Conservation (phyloP, 2,797 vertebrate species). For the Zenarchopterus dispar region DNA sequence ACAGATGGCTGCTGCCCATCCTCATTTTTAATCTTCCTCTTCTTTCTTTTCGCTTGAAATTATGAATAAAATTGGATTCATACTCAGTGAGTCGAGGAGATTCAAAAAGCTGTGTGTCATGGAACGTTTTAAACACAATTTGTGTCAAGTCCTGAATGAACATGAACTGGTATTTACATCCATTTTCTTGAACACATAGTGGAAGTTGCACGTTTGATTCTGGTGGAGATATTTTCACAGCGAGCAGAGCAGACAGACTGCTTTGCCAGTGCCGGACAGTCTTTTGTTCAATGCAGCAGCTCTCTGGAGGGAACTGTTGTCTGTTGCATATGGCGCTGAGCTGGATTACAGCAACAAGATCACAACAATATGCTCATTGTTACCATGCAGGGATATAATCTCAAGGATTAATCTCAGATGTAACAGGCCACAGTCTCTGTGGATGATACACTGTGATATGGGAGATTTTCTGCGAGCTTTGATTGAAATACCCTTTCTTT, state of each 20-base stretch:
- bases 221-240: constrained; percentile 47
- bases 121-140: background rate
- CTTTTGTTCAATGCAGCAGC: constrained; percentile 50
- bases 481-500: constrained; percentile 9
- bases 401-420: constrained; percentile 71
- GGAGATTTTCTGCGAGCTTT: constrained; percentile 39
- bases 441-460: constrained; percentile 52
- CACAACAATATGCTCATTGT: constrained; percentile 80
- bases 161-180: background rate
- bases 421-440: constrained; percentile 49
- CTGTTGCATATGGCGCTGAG: constrained; percentile 67
- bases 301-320: constrained; percentile 61
- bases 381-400: constrained; percentile 72
- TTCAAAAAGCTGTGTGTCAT: constrained; percentile 9
- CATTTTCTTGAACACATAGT: background rate
- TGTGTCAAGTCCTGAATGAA: constrained; percentile 10
- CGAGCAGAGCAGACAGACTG: constrained; percentile 53
- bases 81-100: constrained; percentile 38
- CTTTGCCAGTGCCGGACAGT: constrained; percentile 41
- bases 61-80: constrained; percentile 56
- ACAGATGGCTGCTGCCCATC: constrained; percentile 70
- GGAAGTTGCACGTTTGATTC: constrained; percentile 28
- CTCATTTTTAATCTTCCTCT: constrained; percentile 55
- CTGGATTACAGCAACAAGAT: constrained; percentile 76
- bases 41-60: constrained; percentile 50